Evolutionary conservation across 2,113 vertebrate species (phyloP), one percentile per base, ranked within the genome.

Genomic region (Carlito syrichta): DNA sequence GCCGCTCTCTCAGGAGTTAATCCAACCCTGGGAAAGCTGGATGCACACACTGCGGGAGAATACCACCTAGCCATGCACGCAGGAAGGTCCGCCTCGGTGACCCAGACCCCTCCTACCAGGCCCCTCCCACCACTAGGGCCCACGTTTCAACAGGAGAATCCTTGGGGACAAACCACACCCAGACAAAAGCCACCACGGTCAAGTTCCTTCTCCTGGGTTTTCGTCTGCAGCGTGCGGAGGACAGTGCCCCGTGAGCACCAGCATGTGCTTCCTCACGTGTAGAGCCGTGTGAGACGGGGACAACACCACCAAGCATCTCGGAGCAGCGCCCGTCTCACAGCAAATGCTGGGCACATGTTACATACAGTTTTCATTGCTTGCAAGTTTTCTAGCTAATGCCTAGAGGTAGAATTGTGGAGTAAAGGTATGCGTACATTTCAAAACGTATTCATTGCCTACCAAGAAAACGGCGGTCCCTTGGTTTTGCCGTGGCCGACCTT

Each of bases 171-270:
- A 71, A 30, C 43, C 7, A 16, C 43, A 17, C 30, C 43, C 27
- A 74, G 48, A 74, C 43, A 3, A 45, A 11, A 74, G 40, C 40
- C 43, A 30, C 71, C 71, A 16, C 2, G 25, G 71, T 17, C 71
- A 30, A 3, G 16, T 16, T 3, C 45, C 14, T 16, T 45, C 16
- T 40, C 30, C 6, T 45, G 43, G 0, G 4, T 27, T 30, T 3
- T 27, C 71, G 8, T 14, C 40, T 17, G 43, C 71, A 14, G 17
- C 27, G 43, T 25, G 38, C 40, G n/a, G 38, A 71, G 11, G 23
- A 22, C 40, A n/a, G n/a, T n/a, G n/a, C n/a, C n/a, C n/a, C n/a
- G n/a, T n/a, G n/a, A n/a, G n/a, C n/a, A n/a, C n/a, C n/a, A n/a
- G n/a, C n/a, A n/a, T n/a, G n/a, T n/a, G n/a, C n/a, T n/a, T n/a